Base-by-base conservation (phyloP, 2,888 invertebrate genomes). In the Eristalinus aeneus region DNA sequence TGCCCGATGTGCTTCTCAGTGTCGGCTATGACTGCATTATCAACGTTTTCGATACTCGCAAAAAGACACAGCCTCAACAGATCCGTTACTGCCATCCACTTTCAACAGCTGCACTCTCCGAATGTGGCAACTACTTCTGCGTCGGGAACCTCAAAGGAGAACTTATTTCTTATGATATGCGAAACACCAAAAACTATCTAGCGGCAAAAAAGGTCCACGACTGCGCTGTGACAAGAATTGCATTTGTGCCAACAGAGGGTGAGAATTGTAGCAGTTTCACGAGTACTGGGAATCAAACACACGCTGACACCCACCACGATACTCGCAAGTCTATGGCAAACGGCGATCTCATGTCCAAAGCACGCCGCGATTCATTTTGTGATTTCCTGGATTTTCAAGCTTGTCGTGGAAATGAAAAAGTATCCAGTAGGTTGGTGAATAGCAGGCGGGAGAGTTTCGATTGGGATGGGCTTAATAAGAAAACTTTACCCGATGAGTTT, bases 81-180 rank as follows among this genome's bases (percentile, higher is more conserved):
- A 82, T 92, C 20, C 78, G 88, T 10, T 89, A 90, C 65, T 88
- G 89, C 6, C 91, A 91, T 88, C 92, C 92, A 0, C 67, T 92
- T 8, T 92, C 92, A 0, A 90, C 92, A 1, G 90, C 91, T 34
- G 89, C 91, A 0, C 77, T 92, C 0, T 91, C 91, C 16, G 91
- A 92, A 34, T 93, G 93, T 75, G 93, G 93, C 10, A 90, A 89
- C 2, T 92, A 89, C 72, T 91, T 91, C 46, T 91, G 91, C 87
- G 91, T 90, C 1, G 93, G 93, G 0, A 92, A 91, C 87, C 89
- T 93, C 0, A 93, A 93, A 63, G 93, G 93, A 0, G 93, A 93
- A 77, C 87, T 93, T 0, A 90, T 91, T 2, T 88, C 91, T 8
- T 92, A 91, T 74, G 93, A 93, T 78, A 90, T 92, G 88, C 89